Conservation (phyloP, 2,113 vertebrate species). For the Amphiprion ocellaris region DNA sequence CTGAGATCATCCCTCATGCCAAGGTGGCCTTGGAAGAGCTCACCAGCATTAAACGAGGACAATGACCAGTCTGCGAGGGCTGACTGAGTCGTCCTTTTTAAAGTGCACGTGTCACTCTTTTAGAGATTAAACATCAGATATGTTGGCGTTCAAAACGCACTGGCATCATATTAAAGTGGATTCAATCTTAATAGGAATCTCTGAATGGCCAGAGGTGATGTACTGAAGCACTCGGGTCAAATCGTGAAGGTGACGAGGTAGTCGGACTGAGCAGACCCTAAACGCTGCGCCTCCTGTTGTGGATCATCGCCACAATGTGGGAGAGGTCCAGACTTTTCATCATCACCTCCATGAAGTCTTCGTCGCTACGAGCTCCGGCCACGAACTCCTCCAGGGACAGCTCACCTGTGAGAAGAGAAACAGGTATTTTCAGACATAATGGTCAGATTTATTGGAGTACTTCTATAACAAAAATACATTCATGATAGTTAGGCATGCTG, state of each 20-base stretch:
- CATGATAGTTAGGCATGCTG: no score
- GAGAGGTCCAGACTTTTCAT: slow-evolving; percentile 91
- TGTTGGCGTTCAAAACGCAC: slow-evolving; percentile 3
- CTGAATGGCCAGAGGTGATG: slow-evolving; percentile 26
- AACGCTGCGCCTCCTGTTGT: slow-evolving; percentile 88
- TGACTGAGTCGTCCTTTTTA: slow-evolving; percentile 52
- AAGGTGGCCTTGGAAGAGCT: slow-evolving; percentile 49
- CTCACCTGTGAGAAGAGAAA: slow-evolving; percentile 83
- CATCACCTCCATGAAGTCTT: slow-evolving; percentile 94
- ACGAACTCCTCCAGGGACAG: slow-evolving; percentile 93
- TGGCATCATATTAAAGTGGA: slow-evolving; percentile 22
- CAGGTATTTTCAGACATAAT: not conserved
- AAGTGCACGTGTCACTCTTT: slow-evolving; percentile 54
- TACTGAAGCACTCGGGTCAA: slow-evolving; percentile 13
- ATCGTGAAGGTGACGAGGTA: slow-evolving; percentile 9
- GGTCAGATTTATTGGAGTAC: no score
- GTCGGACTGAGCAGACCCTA: slow-evolving; percentile 53
- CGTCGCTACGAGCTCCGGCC: slow-evolving; percentile 88
- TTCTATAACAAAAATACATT: no score
- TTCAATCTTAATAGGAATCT: slow-evolving; percentile 57
- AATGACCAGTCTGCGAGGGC: slow-evolving; percentile 35
- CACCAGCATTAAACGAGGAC: slow-evolving; percentile 43
- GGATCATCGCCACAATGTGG: slow-evolving; percentile 92
- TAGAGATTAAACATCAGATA: slow-evolving; percentile 12
- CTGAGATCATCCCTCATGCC: slow-evolving; percentile 53